Evolutionary conservation across 1,140 invertebrate species (phyloP).

Genomic region (Tachypleus tridentatus): DNA sequence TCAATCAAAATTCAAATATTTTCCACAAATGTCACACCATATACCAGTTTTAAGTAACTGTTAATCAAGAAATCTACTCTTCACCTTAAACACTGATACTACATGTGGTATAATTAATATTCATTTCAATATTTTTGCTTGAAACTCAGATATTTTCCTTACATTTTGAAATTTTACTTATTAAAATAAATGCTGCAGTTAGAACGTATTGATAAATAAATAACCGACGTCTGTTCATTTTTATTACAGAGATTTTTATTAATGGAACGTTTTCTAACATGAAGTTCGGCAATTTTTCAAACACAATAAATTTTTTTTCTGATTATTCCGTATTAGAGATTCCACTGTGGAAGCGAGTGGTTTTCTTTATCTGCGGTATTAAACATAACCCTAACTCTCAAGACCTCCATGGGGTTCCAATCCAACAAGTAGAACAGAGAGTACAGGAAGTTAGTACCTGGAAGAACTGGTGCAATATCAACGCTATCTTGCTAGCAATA

Average conservation of each 20-base stretch:
- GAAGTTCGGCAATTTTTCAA: no score
- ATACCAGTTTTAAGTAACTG: no score
- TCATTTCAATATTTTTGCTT: no score
- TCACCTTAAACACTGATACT: no score
- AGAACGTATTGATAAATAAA: no score
- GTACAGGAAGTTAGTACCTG: constrained; percentile 17
- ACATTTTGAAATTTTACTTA: not conserved
- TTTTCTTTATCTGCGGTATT: constrained; percentile 18
- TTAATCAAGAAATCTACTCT: no score
- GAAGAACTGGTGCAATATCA: constrained; percentile 13
- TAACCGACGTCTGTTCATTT: not conserved
- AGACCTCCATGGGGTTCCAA: not conserved
- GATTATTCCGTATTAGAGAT: constrained; percentile 2
- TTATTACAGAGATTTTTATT: no score
- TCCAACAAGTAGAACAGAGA: constrained; percentile 17
- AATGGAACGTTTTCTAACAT: not conserved
- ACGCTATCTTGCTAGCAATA: constrained; percentile 17
- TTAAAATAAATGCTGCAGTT: not conserved
- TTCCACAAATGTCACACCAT: no score
- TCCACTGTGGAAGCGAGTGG: constrained; percentile 3
- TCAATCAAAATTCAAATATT: no score
- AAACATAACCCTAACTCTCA: not conserved
- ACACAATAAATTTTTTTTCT: not conserved
- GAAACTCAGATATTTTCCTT: no score
- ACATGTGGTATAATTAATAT: no score